A percentile compares a stretch with the other conserved stretches of the same genome.
phyloP scores from a whole-genome alignment of 2,113 vertebrate species.

The Dipodomys spectabilis region DNA sequence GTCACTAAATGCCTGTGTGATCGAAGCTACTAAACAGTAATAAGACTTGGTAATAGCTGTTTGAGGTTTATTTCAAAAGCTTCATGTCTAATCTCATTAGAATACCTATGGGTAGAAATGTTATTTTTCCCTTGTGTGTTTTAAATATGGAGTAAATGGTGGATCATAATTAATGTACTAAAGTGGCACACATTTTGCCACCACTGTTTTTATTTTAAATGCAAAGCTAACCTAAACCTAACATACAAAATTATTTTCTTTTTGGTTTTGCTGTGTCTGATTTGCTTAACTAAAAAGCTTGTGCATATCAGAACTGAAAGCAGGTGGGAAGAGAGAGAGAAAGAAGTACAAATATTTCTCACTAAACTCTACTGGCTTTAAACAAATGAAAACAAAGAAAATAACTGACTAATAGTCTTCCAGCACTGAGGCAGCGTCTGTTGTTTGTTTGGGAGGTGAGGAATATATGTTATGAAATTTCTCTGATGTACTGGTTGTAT shows the following conservation, averaged over 20 bases:
- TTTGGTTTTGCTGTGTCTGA: neutral
- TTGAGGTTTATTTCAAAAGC: conserved; percentile 86
- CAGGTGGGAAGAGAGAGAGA: neutral
- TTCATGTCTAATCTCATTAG: conserved; percentile 84
- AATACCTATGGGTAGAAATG: conserved; percentile 81
- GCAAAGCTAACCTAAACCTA: conserved; percentile 54
- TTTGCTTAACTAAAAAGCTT: conserved; percentile 78
- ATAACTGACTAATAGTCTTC: conserved; percentile 93
- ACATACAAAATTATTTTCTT: conserved; percentile 55
- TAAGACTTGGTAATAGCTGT: conserved; percentile 84
- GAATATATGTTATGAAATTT: conserved; percentile 89
- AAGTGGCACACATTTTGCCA: conserved; percentile 67
- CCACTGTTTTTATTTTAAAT: conserved; percentile 75
- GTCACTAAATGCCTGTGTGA: conserved; percentile 73
- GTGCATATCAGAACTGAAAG: neutral
- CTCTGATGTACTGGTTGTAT: conserved; percentile 85
- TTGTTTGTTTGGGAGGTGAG: conserved; percentile 92
- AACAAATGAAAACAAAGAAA: conserved; percentile 91
- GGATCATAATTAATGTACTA: conserved; percentile 81
- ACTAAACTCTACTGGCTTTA: conserved; percentile 85
- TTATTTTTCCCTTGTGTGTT: conserved; percentile 77
- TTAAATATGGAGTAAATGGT: conserved; percentile 78
- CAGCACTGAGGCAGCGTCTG: conserved; percentile 91
- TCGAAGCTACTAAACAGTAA: conserved; percentile 82
- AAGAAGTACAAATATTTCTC: conserved; percentile 82